Evolutionary conservation across 2,888 invertebrate genomes (phyloP).

Genomic region (Macroteleia sp.): DNA sequence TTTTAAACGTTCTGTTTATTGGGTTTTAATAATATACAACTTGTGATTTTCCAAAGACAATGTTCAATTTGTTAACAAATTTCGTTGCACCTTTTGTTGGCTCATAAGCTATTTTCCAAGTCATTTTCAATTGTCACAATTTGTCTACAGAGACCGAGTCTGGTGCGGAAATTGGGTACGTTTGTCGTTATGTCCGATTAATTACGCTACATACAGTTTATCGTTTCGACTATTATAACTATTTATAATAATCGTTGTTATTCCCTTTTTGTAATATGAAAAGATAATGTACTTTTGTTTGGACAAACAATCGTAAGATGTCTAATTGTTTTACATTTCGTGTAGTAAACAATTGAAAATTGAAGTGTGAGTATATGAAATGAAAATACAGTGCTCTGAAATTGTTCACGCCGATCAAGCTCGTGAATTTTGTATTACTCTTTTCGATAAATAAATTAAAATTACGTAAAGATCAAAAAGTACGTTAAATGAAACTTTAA

Average conservation of each 20-base stretch:
- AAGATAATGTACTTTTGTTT: no score
- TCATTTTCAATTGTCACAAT: constrained; percentile 41
- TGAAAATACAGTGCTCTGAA: no score
- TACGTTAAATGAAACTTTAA: no score
- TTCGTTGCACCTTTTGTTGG: constrained; percentile 5
- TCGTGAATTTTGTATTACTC: no score
- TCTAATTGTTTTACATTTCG: no score
- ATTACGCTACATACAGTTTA: constrained; percentile 10
- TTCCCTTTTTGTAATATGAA: no score
- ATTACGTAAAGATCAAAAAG: no score
- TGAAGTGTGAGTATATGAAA: no score
- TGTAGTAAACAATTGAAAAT: no score
- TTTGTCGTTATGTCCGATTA: constrained; percentile 42
- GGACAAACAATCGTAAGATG: no score
- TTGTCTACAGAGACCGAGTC: constrained; percentile 34
- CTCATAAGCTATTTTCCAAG: constrained; percentile 17
- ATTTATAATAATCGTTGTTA: constrained; percentile 3
- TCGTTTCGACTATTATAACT: constrained; percentile 17
- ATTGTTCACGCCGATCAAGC: no score
- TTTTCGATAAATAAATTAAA: no score
- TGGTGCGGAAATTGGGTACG: constrained; percentile 37
- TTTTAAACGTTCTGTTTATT: constrained; percentile 7
- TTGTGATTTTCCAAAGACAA: not conserved
- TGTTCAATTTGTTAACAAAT: not conserved
- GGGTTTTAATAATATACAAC: not conserved